Base-by-base conservation (phyloP, 2,113 vertebrate species). In the Glareola pratincola region DNA sequence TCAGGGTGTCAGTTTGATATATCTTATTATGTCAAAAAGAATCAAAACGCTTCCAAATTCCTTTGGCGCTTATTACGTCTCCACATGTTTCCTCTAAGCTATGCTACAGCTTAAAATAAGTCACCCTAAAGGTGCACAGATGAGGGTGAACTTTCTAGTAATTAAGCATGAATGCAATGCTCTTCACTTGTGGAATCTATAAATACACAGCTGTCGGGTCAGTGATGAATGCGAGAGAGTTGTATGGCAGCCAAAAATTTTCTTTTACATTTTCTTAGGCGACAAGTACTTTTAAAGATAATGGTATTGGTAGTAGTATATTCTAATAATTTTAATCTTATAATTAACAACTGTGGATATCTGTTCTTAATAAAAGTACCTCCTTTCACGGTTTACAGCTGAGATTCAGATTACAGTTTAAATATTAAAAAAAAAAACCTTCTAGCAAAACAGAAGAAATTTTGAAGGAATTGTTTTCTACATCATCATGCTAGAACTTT, bases 41-140 rank as follows among this genome's bases (percentile, higher is more conserved):
- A 74, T 84, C 60, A 85, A 82, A 91, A 88, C 37, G 29, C 45
- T 85, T 88, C 63, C 69, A 92, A 62, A 85, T 95, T 90, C 85
- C 50, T 85, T 76, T 96, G 78, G 41, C 41, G 22, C 41, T 85
- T 85, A 43, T 5, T 91, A 15, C 3, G 1, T 79, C 62, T 88
- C 62, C 59, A 62, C 36, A 8, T 69, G 68, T 90, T 92, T 93
- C 63, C 26, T 90, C 62, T 85, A n/a, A 85, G n/a, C 57, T 69
- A 16, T 73, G 67, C 50, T 85, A 11, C 53, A 76, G 43, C 29
- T 88, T 88, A 62, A 94, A 94, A 89, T 90, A 91, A 64, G 21
- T 90, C 53, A 79, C 30, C 23, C 66, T 90, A 72, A 82, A 66
- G 53, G 62, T 88, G n/a, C 60, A 77, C n/a, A 78, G 56, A 81